These are phyloP conservation scores for Cheumatopsyche charites DNA, from an alignment of 1,140 invertebrate genomes.

Conservation along the genomic window DNA sequence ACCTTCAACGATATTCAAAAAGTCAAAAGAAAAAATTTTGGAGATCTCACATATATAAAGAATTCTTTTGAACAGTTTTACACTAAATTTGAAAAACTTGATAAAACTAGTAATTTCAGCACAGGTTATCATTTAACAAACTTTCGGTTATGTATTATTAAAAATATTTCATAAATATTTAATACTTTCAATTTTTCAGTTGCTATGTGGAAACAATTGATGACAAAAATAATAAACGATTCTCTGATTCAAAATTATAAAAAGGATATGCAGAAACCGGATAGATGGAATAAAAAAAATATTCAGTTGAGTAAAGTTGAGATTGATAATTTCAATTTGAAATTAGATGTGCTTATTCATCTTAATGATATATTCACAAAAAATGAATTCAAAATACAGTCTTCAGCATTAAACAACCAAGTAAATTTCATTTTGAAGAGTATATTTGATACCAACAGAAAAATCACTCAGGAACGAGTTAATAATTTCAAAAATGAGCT, in stretches of 20 bases:
- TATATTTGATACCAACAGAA: constrained; percentile 49
- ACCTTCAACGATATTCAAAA: constrained; percentile 57
- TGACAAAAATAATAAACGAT: constrained; percentile 10
- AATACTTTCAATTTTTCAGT: not conserved
- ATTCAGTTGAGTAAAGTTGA: constrained; percentile 27
- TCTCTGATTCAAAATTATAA: not conserved
- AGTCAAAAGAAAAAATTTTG: constrained; percentile 57
- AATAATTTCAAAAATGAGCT: constrained; percentile 53
- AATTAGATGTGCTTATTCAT: constrained; percentile 50
- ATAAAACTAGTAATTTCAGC: no score
- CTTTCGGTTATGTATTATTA: no score
- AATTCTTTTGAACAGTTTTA: not conserved
- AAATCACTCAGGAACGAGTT: constrained; percentile 55
- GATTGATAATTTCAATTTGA: constrained; percentile 51
- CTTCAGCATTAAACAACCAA: constrained; percentile 36
- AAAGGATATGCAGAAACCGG: not conserved
- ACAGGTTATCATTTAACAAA: no score
- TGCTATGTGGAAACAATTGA: constrained; percentile 46
- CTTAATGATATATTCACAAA: constrained; percentile 50
- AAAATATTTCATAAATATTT: not conserved
- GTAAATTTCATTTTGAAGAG: constrained; percentile 50
- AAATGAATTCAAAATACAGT: constrained; percentile 35
- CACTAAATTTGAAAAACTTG: no score
- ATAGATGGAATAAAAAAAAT: not conserved
- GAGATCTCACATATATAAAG: constrained; percentile 46